Evolutionary conservation across 2,888 invertebrate species (phyloP).

Genomic region (Cremastinae sp.): DNA sequence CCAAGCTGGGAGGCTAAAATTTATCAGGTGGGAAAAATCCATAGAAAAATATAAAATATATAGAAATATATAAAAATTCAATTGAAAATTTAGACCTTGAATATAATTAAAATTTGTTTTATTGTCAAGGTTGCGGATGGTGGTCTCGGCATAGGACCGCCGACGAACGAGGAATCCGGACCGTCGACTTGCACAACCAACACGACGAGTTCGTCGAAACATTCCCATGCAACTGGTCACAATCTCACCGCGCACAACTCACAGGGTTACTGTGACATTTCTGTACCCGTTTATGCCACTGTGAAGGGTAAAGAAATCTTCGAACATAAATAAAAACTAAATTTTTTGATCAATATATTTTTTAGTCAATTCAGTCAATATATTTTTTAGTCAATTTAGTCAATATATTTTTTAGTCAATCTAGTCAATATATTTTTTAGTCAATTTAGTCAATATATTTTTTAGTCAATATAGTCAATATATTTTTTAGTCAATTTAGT

Average conservation of each 20-base stretch:
- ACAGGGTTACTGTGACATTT: slow-evolving; percentile 93
- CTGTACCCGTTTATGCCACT: slow-evolving; percentile 97
- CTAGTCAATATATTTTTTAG: too few species aligned
- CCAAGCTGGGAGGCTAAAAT: slow-evolving; percentile 98
- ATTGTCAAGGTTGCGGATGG: slow-evolving; percentile 76
- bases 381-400: too few species aligned
- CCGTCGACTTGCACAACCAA: slow-evolving; percentile 74
- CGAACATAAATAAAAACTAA: not conserved
- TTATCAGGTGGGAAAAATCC: slow-evolving; percentile 87
- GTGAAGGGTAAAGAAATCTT: slow-evolving; percentile 86
- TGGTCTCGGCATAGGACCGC: slow-evolving; percentile 77
- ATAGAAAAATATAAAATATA: not conserved
- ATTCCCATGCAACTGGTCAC: slow-evolving; percentile 77
- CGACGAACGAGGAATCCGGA: slow-evolving; percentile 76
- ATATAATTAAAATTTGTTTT: too few species aligned
- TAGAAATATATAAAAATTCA: not conserved
- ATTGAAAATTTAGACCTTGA: too few species aligned
- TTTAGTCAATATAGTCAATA: too few species aligned
- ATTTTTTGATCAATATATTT: too few species aligned
- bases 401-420: too few species aligned
- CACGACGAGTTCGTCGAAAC: slow-evolving; percentile 77
- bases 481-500: too few species aligned
- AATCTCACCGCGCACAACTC: slow-evolving; percentile 81
- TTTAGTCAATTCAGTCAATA: too few species aligned
- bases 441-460: too few species aligned